Base-by-base conservation (phyloP, 2,888 invertebrate genomes). In the Belgica antarctica region DNA sequence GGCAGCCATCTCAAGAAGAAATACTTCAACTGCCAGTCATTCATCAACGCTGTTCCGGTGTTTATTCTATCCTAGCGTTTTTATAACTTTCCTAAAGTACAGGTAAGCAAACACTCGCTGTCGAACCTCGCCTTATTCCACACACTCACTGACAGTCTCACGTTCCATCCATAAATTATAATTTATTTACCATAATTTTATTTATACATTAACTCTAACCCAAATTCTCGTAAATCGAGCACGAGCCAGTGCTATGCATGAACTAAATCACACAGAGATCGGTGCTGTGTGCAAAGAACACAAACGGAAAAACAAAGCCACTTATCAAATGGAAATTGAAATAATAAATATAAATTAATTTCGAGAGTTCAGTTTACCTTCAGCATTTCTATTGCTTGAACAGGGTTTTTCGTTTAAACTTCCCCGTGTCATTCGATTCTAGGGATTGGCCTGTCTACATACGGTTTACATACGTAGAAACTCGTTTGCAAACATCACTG, bases 1-100 rank as follows among this genome's bases (percentile, higher is more conserved):
- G 86, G 92, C 93, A 76, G 92, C 93, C 74, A 92, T 92, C 76
- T 86, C 91, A 75, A 87, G 91, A 78, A 86, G 92, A 79, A 91
- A 89, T 80, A 84, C 84, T 73, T 80, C 81, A 72, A 80, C 80
- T 73, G 80, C 70, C 22, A 70, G 61, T 41, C 70, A 46, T 61
- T 70, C 70, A n/a, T 70, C 70, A 28, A 61, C 36, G 12, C 22
- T 70, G 5, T 70, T 47, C 19, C 31, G 59, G 2, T 70, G 70
- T 59, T 41, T 70, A 31, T 61, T 70, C 25, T 61, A 61, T 46
- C 70, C 70, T 70, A 70, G 70, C 27, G 46, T 46, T 34, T 70
- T 70, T 31, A 41, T 70, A 24, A 61, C 61, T 22, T 70, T 70
- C 41, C 57, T 70, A 25, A 27, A 27, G 27, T 61, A 41, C 46